These are phyloP conservation scores for Ptychoptera contaminata DNA, from an alignment of 2,888 invertebrate genomes.

Conservation along the genomic window DNA sequence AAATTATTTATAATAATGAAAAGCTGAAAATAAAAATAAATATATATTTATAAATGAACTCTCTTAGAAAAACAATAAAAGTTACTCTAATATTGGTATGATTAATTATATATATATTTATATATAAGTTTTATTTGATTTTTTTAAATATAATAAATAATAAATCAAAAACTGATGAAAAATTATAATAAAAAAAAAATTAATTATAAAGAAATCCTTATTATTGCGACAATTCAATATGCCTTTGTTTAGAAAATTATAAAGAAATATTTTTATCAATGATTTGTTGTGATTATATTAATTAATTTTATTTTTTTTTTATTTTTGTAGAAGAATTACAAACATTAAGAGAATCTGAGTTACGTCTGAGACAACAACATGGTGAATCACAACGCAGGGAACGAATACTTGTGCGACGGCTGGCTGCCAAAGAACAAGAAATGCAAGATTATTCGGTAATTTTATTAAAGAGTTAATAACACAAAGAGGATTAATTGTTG, in stretches of 20 bases:
- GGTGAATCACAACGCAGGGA: conserved; percentile 80
- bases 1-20: no score
- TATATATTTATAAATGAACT: no score
- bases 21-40: no score
- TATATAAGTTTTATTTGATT: no score
- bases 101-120: no score
- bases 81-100: no score
- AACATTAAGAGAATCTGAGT: conserved; percentile 47
- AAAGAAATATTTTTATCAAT: no score
- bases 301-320: neutral
- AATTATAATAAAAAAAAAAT: conserved; percentile 6
- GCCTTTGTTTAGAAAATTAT: no score
- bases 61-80: no score
- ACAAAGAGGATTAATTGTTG: neutral
- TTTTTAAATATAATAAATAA: no score
- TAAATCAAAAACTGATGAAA: neutral
- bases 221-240: no score
- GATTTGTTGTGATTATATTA: no score
- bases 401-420: conserved; percentile 77
- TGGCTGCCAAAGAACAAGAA: conserved; percentile 93
- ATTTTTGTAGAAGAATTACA: conserved; percentile 24
- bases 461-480: conserved; percentile 8
- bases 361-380: conserved; percentile 64
- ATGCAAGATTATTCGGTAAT: conserved; percentile 83
- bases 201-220: conserved; percentile 2